A percentile compares a stretch with the other conserved stretches of the same genome.
Evolutionary conservation across 2,888 invertebrate species (phyloP).

Genomic region (Dynastes grantii): DNA sequence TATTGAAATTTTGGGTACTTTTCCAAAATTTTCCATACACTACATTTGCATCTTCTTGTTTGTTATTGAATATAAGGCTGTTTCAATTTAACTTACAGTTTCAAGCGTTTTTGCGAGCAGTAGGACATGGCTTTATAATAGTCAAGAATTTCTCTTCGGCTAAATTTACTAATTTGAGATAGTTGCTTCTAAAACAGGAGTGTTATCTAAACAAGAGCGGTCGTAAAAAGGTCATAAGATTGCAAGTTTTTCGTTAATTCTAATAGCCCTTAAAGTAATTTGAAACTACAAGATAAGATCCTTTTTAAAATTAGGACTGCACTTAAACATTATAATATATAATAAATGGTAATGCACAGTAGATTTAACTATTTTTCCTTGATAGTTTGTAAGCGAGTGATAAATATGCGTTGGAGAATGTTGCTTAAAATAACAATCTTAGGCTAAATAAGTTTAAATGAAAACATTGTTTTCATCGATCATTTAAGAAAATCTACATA

Average conservation of each 20-base stretch:
- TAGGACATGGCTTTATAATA: too few relatives aligned
- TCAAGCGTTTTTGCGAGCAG: too few relatives aligned
- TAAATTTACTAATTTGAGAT: too few relatives aligned
- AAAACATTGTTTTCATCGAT: background rate
- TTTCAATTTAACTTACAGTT: too few relatives aligned
- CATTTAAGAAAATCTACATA: background rate
- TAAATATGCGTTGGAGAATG: conserved; percentile 10
- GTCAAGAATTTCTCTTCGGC: too few relatives aligned
- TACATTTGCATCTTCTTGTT: too few relatives aligned
- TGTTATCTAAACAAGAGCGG: background rate
- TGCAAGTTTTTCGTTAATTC: background rate
- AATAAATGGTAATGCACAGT: conserved; percentile 5
- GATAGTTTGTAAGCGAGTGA: background rate
- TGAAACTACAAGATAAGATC: background rate
- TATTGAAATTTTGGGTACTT: too few relatives aligned
- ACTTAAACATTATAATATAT: conserved; percentile 3
- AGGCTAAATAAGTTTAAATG: too few relatives aligned
- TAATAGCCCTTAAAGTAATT: background rate
- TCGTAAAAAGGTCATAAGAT: background rate
- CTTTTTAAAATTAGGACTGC: background rate
- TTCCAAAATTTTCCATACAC: too few relatives aligned
- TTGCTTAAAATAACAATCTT: background rate
- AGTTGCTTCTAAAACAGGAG: background rate
- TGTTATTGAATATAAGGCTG: too few relatives aligned
- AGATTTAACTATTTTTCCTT: conserved; percentile 1